These are phyloP conservation scores for Muricea muricata DNA, from an alignment of 92 coral and sea anemone genomes.

Conservation along the genomic window DNA sequence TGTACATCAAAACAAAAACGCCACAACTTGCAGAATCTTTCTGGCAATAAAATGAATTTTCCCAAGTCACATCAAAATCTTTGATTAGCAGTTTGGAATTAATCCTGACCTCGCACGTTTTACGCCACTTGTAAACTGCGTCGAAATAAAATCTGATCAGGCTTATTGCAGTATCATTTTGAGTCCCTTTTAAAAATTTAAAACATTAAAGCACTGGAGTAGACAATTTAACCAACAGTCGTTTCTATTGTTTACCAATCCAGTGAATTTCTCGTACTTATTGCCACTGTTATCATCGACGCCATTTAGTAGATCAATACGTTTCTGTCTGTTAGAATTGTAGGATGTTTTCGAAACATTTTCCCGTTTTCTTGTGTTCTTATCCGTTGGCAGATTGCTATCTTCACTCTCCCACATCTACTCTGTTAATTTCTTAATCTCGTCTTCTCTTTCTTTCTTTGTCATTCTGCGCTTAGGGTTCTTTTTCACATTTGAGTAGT, in stretches of 20 bases:
- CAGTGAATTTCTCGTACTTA: neutral
- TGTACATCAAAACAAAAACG: neutral
- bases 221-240: slow-evolving; percentile 24
- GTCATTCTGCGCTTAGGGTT: neutral
- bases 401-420: neutral
- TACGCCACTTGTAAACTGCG: neutral
- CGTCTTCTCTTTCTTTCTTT: neutral
- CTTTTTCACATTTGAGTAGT: neutral
- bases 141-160: neutral
- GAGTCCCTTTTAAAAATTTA: neutral
- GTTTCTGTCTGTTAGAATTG: neutral
- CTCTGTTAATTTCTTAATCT: neutral
- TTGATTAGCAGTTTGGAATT: neutral
- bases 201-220: neutral
- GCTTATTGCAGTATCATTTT: neutral
- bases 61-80: neutral
- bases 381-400: neutral
- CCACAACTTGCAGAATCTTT: neutral
- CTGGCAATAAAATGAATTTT: neutral
- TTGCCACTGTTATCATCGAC: neutral
- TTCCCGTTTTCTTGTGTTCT: neutral
- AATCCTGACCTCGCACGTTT: neutral
- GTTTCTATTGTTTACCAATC: slow-evolving; percentile 1
- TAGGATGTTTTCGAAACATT: neutral
- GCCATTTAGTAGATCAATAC: neutral